Evolutionary conservation across 2,113 vertebrate genomes (phyloP).

Genomic region (Irena cyanogastra): DNA sequence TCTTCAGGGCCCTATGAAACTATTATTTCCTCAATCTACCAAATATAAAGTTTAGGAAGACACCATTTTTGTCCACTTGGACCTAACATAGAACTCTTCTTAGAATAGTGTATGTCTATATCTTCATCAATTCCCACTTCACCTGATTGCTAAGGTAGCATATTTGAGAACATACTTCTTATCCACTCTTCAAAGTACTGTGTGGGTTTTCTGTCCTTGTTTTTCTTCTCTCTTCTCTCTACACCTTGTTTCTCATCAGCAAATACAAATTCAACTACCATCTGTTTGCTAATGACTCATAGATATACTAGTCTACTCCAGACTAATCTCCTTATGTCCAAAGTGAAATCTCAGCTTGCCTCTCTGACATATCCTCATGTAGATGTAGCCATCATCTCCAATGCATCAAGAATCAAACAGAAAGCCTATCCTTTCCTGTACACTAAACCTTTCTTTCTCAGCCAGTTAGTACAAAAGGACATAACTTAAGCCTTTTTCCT

Average conservation of each 20-base stretch:
- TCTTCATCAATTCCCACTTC: not conserved
- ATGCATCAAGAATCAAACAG: not conserved
- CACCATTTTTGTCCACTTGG: not conserved
- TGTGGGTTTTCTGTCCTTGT: conserved; percentile 45
- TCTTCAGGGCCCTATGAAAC: not conserved
- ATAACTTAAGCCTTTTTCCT: not conserved
- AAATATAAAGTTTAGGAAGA: not conserved
- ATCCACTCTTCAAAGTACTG: not conserved
- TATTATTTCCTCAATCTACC: not conserved
- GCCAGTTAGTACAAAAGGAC: not conserved
- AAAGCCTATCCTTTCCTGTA: not conserved
- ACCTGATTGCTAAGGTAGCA: not conserved
- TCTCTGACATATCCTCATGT: not conserved
- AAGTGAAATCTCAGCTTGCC: not conserved
- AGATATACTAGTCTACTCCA: conserved; percentile 27
- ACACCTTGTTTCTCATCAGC: conserved; percentile 39
- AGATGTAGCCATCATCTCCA: not conserved
- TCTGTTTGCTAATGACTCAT: conserved; percentile 61
- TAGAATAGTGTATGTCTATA: not conserved
- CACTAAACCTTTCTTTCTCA: not conserved
- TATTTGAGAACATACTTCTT: not conserved
- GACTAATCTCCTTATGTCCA: conserved; percentile 43
- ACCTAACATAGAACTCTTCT: not conserved
- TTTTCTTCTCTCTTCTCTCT: conserved; percentile 10
- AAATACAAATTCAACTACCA: conserved; percentile 48